Evolutionary conservation across 1,140 invertebrate species (phyloP).

Genomic region (Belonocnema kinseyi): DNA sequence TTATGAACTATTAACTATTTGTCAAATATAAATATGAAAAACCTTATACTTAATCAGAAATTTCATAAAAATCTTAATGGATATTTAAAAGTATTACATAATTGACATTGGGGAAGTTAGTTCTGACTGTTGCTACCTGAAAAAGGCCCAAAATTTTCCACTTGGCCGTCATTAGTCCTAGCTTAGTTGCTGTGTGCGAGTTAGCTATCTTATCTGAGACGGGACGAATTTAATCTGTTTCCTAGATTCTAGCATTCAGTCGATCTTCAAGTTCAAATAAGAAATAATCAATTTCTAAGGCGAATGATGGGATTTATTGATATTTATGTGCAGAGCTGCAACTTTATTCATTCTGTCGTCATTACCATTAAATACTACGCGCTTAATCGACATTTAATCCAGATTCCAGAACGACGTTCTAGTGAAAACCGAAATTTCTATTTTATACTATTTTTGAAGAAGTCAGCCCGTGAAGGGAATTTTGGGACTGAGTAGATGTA

Average conservation of each 20-base stretch:
- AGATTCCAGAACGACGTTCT: not conserved
- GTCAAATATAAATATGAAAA: too few species aligned
- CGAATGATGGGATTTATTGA: too few species aligned
- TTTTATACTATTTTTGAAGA: not conserved
- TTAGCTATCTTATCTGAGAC: slow-evolving; percentile 20
- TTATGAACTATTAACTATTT: too few species aligned
- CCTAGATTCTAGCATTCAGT: not conserved
- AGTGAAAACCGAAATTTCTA: not conserved
- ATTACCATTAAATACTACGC: not conserved
- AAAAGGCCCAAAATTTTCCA: not conserved
- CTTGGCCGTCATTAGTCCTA: not conserved
- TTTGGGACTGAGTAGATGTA: not conserved
- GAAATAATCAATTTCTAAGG: not conserved
- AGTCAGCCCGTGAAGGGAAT: not conserved
- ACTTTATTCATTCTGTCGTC: not conserved
- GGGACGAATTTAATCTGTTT: slow-evolving; percentile 1
- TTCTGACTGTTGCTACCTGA: not conserved
- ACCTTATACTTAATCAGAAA: too few species aligned
- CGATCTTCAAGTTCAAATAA: not conserved
- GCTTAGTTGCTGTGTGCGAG: slow-evolving; percentile 3
- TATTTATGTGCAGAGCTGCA: too few species aligned
- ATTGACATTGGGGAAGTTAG: too few species aligned
- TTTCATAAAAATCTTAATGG: too few species aligned
- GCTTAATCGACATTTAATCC: slow-evolving; percentile 3
- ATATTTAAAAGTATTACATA: too few species aligned